Evolutionary conservation across 2,113 vertebrate genomes (phyloP).

Genomic region (Tinamus guttatus): DNA sequence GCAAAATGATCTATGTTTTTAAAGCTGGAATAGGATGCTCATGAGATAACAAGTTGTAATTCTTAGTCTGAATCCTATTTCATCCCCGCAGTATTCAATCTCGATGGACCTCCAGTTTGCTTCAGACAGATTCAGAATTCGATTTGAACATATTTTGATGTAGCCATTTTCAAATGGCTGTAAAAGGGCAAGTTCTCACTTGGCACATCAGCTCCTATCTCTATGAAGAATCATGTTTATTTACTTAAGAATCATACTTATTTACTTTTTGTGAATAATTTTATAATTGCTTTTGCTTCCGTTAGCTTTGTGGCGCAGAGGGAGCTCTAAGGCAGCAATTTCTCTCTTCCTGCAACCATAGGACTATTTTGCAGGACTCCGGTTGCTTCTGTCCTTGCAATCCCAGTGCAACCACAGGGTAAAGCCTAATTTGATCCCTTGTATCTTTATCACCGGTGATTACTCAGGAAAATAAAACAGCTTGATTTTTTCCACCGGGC

Average conservation of each 20-base stretch:
- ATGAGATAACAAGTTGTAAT: neutral
- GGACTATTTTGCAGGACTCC: neutral
- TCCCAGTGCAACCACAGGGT: neutral
- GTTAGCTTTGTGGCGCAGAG: neutral
- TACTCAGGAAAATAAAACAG: neutral
- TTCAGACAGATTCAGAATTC: constrained; percentile 1
- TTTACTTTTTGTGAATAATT: neutral
- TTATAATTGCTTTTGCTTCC: neutral
- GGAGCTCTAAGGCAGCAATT: neutral
- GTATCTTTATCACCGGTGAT: neutral
- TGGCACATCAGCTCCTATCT: neutral
- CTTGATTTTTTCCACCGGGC: constrained; percentile 17
- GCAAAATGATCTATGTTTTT: neutral
- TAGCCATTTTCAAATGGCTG: neutral
- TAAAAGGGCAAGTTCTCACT: neutral
- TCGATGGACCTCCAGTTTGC: constrained; percentile 7
- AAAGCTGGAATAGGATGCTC: neutral
- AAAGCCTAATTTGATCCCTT: neutral
- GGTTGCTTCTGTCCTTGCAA: neutral
- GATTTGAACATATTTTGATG: neutral
- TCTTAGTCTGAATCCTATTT: neutral
- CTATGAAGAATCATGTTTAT: neutral
- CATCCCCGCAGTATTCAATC: neutral
- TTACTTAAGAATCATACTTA: neutral
- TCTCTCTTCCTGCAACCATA: accelerated